A percentile compares a stretch with the other conserved stretches of the same genome.
Evolutionary conservation across 2,888 invertebrate genomes (phyloP).

Genomic region (Epiblema foenella): DNA sequence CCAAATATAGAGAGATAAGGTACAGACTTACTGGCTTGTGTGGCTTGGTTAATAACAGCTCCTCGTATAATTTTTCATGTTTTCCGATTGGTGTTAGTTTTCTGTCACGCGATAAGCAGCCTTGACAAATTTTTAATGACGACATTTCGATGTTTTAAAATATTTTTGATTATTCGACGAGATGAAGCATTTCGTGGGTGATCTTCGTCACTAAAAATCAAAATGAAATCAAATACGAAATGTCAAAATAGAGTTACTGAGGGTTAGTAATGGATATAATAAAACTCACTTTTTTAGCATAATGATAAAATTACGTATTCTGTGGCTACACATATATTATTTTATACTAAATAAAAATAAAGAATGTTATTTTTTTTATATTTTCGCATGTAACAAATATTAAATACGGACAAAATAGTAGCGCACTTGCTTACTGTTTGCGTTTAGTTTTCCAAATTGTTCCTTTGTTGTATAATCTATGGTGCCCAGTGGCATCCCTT

Average conservation of each 20-base stretch:
- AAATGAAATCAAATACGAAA: background rate
- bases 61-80: slow-evolving; percentile 34
- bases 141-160: slow-evolving; percentile 42
- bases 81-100: slow-evolving; percentile 38
- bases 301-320: too few relatives aligned
- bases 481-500: slow-evolving; percentile 20
- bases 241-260: slow-evolving; percentile 10
- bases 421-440: slow-evolving; percentile 3
- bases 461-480: background rate
- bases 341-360: background rate
- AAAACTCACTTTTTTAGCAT: background rate
- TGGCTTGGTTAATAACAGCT: slow-evolving; percentile 14
- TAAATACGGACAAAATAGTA: background rate
- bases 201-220: slow-evolving; percentile 10
- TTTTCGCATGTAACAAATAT: background rate
- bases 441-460: slow-evolving; percentile 34
- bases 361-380: background rate
- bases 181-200: slow-evolving; percentile 21
- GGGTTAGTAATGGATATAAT: too few relatives aligned
- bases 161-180: slow-evolving; percentile 28
- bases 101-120: slow-evolving; percentile 46
- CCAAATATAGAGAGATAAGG: background rate
- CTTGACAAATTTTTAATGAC: slow-evolving; percentile 28
- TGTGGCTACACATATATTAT: background rate
- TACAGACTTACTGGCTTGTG: slow-evolving; percentile 18